Percentiles rank a stretch among this genome's conserved stretches.
Evolutionary conservation across 2,113 vertebrate genomes (phyloP).

Genomic region (Ciconia maguari): DNA sequence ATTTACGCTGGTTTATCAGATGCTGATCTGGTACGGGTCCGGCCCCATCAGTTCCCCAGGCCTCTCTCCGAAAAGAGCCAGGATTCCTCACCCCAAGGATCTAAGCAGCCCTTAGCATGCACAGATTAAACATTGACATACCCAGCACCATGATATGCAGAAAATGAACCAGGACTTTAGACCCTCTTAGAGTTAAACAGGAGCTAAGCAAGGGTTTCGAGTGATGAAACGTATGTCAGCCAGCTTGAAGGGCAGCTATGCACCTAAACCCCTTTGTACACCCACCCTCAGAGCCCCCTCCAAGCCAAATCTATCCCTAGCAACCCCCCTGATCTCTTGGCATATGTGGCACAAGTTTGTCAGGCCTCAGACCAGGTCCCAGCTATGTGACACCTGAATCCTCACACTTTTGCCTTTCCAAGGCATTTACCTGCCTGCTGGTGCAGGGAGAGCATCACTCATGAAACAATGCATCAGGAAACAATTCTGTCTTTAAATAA

Average conservation of each 20-base stretch:
- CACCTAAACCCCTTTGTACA: not conserved
- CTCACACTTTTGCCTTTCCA: not conserved
- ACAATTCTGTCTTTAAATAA: not conserved
- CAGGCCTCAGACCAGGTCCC: not conserved
- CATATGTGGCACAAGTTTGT: not conserved
- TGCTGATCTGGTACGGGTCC: not conserved
- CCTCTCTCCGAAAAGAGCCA: not conserved
- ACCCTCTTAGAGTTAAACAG: not conserved
- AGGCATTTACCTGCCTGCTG: not conserved
- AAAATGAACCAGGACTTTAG: constrained; percentile 10
- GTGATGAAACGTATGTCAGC: not conserved
- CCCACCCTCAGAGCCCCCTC: not conserved
- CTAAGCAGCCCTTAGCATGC: not conserved
- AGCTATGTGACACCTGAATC: not conserved
- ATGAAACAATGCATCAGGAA: not conserved
- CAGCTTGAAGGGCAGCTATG: not conserved
- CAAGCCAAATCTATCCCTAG: not conserved
- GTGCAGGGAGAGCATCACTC: not conserved
- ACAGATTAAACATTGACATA: constrained; percentile 55
- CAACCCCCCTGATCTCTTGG: not conserved
- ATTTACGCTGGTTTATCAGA: not conserved
- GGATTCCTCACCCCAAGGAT: not conserved
- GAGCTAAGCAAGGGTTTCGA: not conserved
- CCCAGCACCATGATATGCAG: not conserved
- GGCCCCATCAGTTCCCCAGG: not conserved